Conservation (phyloP, 2,888 invertebrate genomes). For the Balanococcus diminutus region DNA sequence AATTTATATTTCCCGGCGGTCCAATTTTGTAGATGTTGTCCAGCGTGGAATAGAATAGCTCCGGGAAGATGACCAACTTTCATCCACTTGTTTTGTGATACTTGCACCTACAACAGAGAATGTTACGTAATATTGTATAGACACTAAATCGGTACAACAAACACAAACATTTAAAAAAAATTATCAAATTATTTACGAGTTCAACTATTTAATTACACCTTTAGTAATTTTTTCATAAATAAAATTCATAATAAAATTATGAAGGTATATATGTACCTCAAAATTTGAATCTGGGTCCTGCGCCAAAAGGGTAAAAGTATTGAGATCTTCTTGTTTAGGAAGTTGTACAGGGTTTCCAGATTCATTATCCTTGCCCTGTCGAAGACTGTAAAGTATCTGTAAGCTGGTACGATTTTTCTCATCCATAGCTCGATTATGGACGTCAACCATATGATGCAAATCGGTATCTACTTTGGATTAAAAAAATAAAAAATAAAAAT, state of each 20-base stretch:
- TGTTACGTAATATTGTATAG: neutral
- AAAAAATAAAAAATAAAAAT: neutral
- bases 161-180: neutral
- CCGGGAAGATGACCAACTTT: conserved; percentile 77
- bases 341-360: conserved; percentile 64
- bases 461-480: conserved; percentile 23
- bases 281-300: conserved; percentile 77
- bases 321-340: conserved; percentile 76
- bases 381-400: conserved; percentile 76
- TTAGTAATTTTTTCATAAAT: too few relatives aligned
- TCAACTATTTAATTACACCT: too few relatives aligned
- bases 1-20: conserved; percentile 74
- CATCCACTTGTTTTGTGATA: conserved; percentile 66
- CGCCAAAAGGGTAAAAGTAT: conserved; percentile 75
- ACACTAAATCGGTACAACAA: neutral
- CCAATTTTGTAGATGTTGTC: conserved; percentile 77
- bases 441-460: conserved; percentile 68
- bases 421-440: conserved; percentile 70
- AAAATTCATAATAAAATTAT: neutral
- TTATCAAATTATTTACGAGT: too few relatives aligned
- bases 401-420: conserved; percentile 71
- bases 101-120: conserved; percentile 65
- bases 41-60: conserved; percentile 76
- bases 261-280: conserved; percentile 63
- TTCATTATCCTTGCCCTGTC: conserved; percentile 61